Percentiles rank a stretch among this genome's conserved stretches.
phyloP scores from a whole-genome alignment of 2,113 vertebrate species.

The Callionymus lyra region DNA sequence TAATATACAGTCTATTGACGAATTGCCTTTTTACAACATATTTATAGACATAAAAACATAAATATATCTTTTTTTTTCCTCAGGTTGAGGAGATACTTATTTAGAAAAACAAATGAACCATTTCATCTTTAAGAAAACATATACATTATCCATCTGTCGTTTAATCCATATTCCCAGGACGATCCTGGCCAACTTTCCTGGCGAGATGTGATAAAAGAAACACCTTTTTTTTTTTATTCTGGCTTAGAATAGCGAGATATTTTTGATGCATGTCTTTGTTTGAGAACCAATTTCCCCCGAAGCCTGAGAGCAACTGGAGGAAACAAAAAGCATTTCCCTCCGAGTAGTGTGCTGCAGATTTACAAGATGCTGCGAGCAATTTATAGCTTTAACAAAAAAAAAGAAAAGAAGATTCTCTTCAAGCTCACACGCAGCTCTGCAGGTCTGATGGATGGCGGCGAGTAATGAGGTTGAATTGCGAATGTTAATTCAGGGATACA shows the following conservation, averaged over 20 bases:
- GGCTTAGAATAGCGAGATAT: slow-evolving; percentile 33
- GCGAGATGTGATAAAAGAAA: slow-evolving; percentile 22
- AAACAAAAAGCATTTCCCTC: slow-evolving; percentile 49
- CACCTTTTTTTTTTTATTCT: slow-evolving; percentile 29
- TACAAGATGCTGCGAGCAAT: slow-evolving; percentile 34
- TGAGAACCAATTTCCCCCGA: slow-evolving; percentile 55
- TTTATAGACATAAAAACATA: too few relatives aligned
- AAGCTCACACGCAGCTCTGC: slow-evolving; percentile 28
- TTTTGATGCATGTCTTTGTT: slow-evolving; percentile 53
- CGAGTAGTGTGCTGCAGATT: slow-evolving; percentile 44
- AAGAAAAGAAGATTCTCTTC: slow-evolving; percentile 22
- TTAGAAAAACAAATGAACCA: too few relatives aligned
- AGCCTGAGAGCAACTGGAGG: slow-evolving; percentile 35
- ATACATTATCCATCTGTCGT: too few relatives aligned
- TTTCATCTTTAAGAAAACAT: too few relatives aligned
- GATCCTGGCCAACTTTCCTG: too few relatives aligned
- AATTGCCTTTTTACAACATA: too few relatives aligned
- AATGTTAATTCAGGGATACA: slow-evolving; percentile 34
- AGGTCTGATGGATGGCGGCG: slow-evolving; percentile 35
- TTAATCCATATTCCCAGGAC: too few relatives aligned
- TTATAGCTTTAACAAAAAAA: slow-evolving; percentile 36
- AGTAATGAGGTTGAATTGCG: slow-evolving; percentile 23
- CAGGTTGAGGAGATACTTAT: too few relatives aligned
- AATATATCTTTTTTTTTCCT: too few relatives aligned
- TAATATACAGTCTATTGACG: too few relatives aligned